phyloP scores from a whole-genome alignment of 2,888 invertebrate genomes.

The Margaritifera margaritifera region DNA sequence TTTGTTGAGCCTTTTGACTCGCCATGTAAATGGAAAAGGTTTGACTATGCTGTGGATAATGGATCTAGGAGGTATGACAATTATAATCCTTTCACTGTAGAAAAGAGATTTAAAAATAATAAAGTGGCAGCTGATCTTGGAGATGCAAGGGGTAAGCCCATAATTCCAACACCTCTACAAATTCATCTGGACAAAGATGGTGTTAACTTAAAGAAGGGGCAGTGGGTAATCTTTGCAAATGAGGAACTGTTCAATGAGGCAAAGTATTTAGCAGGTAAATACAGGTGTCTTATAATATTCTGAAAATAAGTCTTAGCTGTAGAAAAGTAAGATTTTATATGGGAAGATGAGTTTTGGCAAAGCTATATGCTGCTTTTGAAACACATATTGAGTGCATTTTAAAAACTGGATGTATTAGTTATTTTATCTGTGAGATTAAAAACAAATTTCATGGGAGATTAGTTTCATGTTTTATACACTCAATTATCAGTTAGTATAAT shows the following conservation, averaged over 20 bases:
- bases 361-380: too few relatives aligned
- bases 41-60: constrained; percentile 50
- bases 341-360: not conserved
- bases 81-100: constrained; percentile 56
- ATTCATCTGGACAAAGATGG: constrained; percentile 21
- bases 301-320: too few relatives aligned
- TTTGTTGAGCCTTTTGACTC: constrained; percentile 60
- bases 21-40: constrained; percentile 60
- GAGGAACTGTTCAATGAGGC: constrained; percentile 42
- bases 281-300: too few relatives aligned
- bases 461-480: too few relatives aligned
- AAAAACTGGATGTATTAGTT: too few relatives aligned
- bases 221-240: constrained; percentile 43
- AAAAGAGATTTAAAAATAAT: constrained; percentile 51
- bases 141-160: constrained; percentile 10
- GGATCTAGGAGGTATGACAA: constrained; percentile 42
- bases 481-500: too few relatives aligned
- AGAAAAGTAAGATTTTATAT: too few relatives aligned
- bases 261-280: constrained; percentile 48
- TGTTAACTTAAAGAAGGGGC: constrained; percentile 24
- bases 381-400: too few relatives aligned
- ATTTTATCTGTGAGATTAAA: not conserved
- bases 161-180: constrained; percentile 54
- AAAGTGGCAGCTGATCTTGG: constrained; percentile 16
- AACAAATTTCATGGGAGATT: too few relatives aligned